These are phyloP conservation scores for Balearica regulorum DNA, from an alignment of 2,797 vertebrate genomes.

Conservation along the genomic window DNA sequence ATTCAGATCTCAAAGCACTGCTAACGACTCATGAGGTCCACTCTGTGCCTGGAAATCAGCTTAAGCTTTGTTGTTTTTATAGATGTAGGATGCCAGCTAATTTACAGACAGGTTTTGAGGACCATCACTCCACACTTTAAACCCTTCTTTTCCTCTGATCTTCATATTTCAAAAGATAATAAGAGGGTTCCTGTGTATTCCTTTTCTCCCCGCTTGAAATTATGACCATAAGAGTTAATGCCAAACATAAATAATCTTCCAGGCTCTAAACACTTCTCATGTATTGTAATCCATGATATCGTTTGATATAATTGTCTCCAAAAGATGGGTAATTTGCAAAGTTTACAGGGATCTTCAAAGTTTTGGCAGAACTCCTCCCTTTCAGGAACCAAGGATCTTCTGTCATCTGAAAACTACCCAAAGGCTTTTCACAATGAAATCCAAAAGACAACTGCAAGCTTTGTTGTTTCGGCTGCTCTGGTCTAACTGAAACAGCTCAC, in stretches of 20 bases:
- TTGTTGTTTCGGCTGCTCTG: conserved; percentile 68
- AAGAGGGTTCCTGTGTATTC: conserved; percentile 58
- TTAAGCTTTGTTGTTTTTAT: conserved; percentile 28
- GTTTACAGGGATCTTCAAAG: conserved; percentile 55
- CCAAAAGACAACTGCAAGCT: conserved; percentile 57
- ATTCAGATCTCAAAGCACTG: neutral
- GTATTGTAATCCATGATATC: conserved; percentile 65
- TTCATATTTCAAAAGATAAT: conserved; percentile 74
- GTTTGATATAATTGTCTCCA: conserved; percentile 68
- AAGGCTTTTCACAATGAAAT: conserved; percentile 67
- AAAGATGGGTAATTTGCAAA: conserved; percentile 65
- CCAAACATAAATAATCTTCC: conserved; percentile 68
- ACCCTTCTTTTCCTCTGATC: conserved; percentile 63
- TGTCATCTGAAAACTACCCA: conserved; percentile 61
- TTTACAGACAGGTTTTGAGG: conserved; percentile 35
- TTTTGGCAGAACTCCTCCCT: conserved; percentile 62
- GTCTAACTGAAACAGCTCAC: conserved; percentile 61
- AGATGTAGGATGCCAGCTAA: conserved; percentile 33
- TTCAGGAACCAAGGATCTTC: conserved; percentile 60
- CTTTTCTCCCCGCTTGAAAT: conserved; percentile 57
- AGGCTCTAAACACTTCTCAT: conserved; percentile 61
- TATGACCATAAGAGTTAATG: conserved; percentile 56
- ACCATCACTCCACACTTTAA: conserved; percentile 55
- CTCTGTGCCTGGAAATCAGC: conserved; percentile 1
- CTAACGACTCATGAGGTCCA: neutral